Percentiles rank a stretch among this genome's conserved stretches.
These are phyloP conservation scores for Xerus rutilus DNA, from an alignment of 2,797 vertebrate genomes.

Conservation along the genomic window DNA sequence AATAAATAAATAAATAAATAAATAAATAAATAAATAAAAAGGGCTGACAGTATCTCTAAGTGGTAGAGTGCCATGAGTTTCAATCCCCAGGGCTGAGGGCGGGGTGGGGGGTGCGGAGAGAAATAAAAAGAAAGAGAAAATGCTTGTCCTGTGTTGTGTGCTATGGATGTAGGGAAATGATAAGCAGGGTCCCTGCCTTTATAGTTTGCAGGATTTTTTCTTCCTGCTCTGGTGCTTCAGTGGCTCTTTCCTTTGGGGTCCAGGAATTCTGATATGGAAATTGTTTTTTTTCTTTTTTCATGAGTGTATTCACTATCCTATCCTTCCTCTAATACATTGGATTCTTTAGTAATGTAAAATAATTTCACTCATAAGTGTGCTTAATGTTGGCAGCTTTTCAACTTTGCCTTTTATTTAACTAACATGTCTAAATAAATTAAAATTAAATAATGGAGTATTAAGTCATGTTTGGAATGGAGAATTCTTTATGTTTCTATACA, in stretches of 20 bases:
- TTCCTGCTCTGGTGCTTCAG: not conserved
- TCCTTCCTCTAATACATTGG: not conserved
- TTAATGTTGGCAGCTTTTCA: not conserved
- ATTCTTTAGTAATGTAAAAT: not conserved
- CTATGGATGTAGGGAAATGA: not conserved
- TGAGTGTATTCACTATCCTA: not conserved
- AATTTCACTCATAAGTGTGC: not conserved
- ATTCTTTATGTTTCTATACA: not conserved
- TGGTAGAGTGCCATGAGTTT: too few species aligned
- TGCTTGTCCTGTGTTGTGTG: not conserved
- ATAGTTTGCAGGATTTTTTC: not conserved
- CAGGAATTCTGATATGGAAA: not conserved
- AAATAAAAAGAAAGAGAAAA: not conserved
- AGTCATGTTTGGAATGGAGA: not conserved
- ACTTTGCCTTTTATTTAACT: not conserved
- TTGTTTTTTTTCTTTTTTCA: not conserved
- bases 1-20: too few species aligned
- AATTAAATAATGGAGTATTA: not conserved
- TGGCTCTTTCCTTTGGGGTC: not conserved
- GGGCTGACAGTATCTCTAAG: too few species aligned
- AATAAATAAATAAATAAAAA: too few species aligned
- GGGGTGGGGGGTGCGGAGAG: too few species aligned
- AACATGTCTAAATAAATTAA: not conserved
- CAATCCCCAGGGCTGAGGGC: too few species aligned
- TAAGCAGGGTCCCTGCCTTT: not conserved